Evolutionary conservation across 1,140 invertebrate genomes (phyloP), one percentile per base, ranked within the genome.

Genomic region (Rhynchophorus ferrugineus): DNA sequence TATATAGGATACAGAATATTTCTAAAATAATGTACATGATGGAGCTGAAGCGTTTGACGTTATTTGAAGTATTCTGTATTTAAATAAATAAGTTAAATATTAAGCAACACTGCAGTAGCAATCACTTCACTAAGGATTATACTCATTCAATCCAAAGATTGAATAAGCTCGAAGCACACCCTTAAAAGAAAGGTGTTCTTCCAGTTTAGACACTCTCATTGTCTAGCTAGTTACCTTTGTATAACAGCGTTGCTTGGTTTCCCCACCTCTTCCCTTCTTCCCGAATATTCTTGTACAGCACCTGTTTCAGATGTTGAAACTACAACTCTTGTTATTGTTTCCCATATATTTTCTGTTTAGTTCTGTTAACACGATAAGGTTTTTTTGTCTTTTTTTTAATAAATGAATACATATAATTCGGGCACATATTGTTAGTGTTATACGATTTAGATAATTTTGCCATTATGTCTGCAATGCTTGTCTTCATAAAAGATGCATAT

Each of bases 401-500:
- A n/a, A n/a, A n/a, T n/a, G n/a, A n/a, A n/a, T n/a, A n/a, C n/a
- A n/a, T n/a, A n/a, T n/a, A n/a, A n/a, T n/a, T 47, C 29, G 20
- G 44, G 44, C 44, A 47, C 44, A n/a, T 34, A 34, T 35, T 20
- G 17, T 21, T 21, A 35, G 37, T 14, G 9, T 21, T 13, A 8
- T 13, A 18, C 13, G 16, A 14, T 33, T 34, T 29, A 29, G 24
- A 44, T 44, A 22, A 22, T 49, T 61, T 63, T 61, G 56, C 54
- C 53, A 62, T 61, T 61, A 51, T 58, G 57, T 61, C 62, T 61
- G 61, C 61, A 59, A 64, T 66, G 62, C 64, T 66, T 61, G 65
- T 78, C 75, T 75, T 76, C 77, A 77, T 78, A 82, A 76, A 79
- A 78, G 80, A 83, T 85, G 83, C 82, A 85, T 85, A 85, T 85